Conservation (phyloP, 2,113 vertebrate genomes). For the Grantiella picta region DNA sequence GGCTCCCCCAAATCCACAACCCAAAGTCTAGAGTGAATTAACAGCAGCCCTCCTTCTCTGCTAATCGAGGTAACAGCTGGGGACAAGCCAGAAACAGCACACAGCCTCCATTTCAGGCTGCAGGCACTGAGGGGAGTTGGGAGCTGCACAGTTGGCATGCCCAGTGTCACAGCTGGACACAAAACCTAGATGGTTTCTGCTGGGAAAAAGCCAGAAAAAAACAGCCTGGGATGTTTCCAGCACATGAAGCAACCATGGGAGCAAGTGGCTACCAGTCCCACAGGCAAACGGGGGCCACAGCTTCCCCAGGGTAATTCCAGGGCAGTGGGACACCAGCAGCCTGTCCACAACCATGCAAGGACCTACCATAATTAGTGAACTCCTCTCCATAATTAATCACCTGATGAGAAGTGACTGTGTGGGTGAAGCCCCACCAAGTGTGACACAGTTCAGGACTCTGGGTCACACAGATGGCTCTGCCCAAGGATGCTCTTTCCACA, state of each 20-base stretch:
- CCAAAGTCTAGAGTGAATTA: not conserved
- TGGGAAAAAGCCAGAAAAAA: not conserved
- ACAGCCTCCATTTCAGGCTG: not conserved
- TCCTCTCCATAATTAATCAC: not conserved
- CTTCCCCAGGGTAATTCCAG: not conserved
- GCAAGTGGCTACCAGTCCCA: not conserved
- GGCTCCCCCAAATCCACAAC: not conserved
- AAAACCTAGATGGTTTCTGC: not conserved
- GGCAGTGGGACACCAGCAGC: not conserved
- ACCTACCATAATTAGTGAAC: not conserved
- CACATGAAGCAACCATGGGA: not conserved
- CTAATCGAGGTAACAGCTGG: not conserved
- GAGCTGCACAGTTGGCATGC: not conserved
- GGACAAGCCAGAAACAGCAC: not conserved
- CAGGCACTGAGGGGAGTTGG: not conserved
- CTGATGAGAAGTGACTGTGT: not conserved
- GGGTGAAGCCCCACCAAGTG: not conserved
- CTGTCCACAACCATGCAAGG: not conserved
- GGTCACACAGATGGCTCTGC: not conserved
- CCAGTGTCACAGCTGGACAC: not conserved
- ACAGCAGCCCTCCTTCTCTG: not conserved
- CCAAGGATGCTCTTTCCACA: not conserved
- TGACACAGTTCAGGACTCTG: not conserved
- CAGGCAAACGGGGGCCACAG: fast-evolving
- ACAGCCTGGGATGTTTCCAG: not conserved